Base-by-base conservation (phyloP, 2,888 invertebrate species). In the Timema podura region DNA sequence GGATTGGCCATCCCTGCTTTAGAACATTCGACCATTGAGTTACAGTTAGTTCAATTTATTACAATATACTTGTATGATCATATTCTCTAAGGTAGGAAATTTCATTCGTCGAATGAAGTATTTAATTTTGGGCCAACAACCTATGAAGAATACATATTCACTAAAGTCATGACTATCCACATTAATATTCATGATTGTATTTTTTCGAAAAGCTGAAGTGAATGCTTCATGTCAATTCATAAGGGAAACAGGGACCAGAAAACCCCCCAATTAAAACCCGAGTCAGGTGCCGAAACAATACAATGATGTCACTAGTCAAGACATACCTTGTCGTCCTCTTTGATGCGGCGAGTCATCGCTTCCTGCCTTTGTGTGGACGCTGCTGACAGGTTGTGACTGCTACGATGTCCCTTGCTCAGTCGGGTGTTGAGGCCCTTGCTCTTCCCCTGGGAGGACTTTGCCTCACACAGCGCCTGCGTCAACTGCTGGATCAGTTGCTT, bases 381-480 rank as follows among this genome's bases (percentile, higher is more conserved):
- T n/a, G n/a, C n/a, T 44, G 49, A 48, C 45, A 68, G 68, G 47
- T 68, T 68, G 68, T 68, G 54, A 46, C 48, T 68, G 68, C 68
- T 68, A 30, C 68, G 68, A 51, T 68, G 68, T 15, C 46, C 59
- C 68, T 49, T 68, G 68, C 30, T 46, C 10, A 61, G 61, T 30
- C 61, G 61, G 47, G n/a, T n/a, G n/a, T 46, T 46, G 45, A 57
- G 47, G 68, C 51, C 68, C 51, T 46, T 48, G 10, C 48, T 44
- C 11, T n/a, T 6, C 67, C 48, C 15, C 49, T 9, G 44, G 44
- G 65, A 59, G 59, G 70, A 11, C 59, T 30, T 45, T 46, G 70
- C 48, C 49, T 65, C 68, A n/a, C 68, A 66, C 59, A 72, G 61
- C 45, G 69, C 67, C 64, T 70, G 48, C 68, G 70, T 70, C 68